These are phyloP conservation scores for Leucoptera coffeella DNA, from an alignment of 2,888 invertebrate species.

Conservation along the genomic window DNA sequence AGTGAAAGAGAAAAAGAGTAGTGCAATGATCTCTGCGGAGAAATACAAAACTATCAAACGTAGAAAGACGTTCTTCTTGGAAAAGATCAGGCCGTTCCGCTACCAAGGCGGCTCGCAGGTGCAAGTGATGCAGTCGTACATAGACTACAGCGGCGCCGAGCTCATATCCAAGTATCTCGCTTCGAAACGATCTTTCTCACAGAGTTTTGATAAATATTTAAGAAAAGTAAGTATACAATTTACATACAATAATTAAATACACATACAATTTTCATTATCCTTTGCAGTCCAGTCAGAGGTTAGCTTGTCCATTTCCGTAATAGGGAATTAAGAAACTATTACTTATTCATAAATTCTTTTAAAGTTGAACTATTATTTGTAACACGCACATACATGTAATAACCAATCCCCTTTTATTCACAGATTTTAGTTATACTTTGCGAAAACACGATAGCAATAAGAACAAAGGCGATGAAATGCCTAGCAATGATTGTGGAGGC, in stretches of 20 bases:
- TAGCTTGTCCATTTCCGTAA: no score
- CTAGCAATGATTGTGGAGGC: conserved; percentile 97
- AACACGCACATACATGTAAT: no score
- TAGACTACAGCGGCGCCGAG: conserved; percentile 88
- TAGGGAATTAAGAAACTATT: no score
- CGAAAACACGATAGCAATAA: conserved; percentile 85
- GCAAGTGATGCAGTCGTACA: conserved; percentile 84
- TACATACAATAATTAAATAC: no score
- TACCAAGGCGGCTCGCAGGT: conserved; percentile 68
- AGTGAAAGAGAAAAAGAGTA: conserved; percentile 25
- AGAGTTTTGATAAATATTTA: conserved; percentile 91
- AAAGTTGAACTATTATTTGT: no score
- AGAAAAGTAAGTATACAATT: conserved; percentile 52
- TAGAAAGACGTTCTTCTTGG: conserved; percentile 78
- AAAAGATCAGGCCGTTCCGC: conserved; percentile 75
- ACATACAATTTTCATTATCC: no score
- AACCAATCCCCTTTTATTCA: conserved; percentile 5
- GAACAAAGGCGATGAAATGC: conserved; percentile 99
- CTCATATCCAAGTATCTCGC: conserved; percentile 89
- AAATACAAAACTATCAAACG: conserved; percentile 73
- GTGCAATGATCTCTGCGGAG: conserved; percentile 51
- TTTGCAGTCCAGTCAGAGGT: no score
- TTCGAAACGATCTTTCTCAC: conserved; percentile 94
- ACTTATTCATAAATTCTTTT: no score
- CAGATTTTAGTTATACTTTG: conserved; percentile 82